Percentiles rank a stretch among this genome's conserved stretches.
These are phyloP conservation scores for Oscheius sp. DNA, from an alignment of 2,888 invertebrate species.

Conservation along the genomic window DNA sequence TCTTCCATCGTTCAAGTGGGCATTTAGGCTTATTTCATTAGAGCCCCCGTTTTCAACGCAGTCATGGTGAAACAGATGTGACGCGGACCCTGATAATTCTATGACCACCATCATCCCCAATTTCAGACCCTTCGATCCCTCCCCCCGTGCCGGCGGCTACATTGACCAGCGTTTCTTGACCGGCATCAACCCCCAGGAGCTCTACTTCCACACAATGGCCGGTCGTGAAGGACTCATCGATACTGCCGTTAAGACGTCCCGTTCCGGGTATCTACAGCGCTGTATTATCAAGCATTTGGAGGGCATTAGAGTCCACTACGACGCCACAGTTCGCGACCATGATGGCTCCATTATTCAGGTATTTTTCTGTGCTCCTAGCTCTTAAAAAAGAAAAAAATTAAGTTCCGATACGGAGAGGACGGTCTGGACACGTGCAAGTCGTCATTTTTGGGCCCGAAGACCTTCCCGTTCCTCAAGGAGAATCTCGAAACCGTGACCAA, in stretches of 20 bases:
- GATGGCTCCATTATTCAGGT: constrained; percentile 91
- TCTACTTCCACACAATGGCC: constrained; percentile 99
- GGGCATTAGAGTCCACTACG: constrained; percentile 89
- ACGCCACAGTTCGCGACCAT: constrained; percentile 92
- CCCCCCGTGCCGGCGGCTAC: constrained; percentile 82
- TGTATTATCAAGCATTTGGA: constrained; percentile 98
- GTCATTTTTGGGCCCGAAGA: constrained; percentile 84
- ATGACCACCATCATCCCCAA: neutral
- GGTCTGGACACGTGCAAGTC: constrained; percentile 85
- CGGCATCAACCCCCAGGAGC: constrained; percentile 97
- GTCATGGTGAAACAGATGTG: too few species aligned
- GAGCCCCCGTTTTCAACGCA: neutral
- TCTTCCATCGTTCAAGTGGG: constrained; percentile 85
- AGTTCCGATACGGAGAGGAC: constrained; percentile 93
- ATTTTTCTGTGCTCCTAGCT: too few species aligned
- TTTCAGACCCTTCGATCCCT: constrained; percentile 64
- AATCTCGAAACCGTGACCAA: constrained; percentile 77
- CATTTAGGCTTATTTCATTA: neutral
- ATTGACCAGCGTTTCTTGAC: constrained; percentile 96
- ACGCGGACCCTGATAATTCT: too few species aligned
- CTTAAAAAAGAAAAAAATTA: constrained; percentile 33
- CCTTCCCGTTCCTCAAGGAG: constrained; percentile 84
- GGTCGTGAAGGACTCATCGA: constrained; percentile 98
- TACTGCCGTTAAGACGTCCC: constrained; percentile 98
- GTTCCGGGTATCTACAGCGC: constrained; percentile 95